Conservation (phyloP, 2,797 vertebrate genomes). For the Columba guinea region DNA sequence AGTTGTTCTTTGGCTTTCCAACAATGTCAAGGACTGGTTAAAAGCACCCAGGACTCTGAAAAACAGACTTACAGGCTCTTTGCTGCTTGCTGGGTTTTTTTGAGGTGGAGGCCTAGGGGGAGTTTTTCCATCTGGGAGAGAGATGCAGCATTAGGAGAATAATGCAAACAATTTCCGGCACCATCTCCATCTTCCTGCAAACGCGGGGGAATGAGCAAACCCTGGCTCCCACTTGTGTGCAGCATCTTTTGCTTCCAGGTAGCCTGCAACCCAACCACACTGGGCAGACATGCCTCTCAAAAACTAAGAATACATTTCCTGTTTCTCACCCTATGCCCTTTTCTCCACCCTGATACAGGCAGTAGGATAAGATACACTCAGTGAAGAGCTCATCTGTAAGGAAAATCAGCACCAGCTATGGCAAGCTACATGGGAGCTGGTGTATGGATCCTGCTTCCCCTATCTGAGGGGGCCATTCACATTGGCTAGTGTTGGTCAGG, state of each 20-base stretch:
- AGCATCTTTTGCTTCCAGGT: background rate
- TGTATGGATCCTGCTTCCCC: background rate
- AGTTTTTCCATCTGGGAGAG: background rate
- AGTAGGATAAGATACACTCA: background rate
- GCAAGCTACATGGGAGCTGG: background rate
- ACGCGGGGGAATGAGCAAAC: background rate
- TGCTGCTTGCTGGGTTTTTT: background rate
- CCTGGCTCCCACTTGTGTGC: background rate
- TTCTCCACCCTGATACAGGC: background rate
- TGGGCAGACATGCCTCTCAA: background rate
- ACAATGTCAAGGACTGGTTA: background rate
- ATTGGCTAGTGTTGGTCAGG: background rate
- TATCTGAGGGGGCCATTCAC: accelerated
- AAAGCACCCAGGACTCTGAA: background rate
- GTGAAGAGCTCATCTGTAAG: background rate
- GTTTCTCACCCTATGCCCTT: background rate
- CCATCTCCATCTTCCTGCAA: background rate
- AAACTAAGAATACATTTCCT: background rate
- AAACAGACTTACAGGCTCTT: background rate
- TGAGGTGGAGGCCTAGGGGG: background rate
- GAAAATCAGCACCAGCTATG: background rate
- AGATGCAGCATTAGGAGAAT: background rate
- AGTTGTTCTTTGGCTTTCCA: background rate
- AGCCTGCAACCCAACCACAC: background rate
- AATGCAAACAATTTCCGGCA: background rate